These are phyloP conservation scores for Folsomia candida DNA, from an alignment of 2,888 invertebrate species.

Conservation along the genomic window DNA sequence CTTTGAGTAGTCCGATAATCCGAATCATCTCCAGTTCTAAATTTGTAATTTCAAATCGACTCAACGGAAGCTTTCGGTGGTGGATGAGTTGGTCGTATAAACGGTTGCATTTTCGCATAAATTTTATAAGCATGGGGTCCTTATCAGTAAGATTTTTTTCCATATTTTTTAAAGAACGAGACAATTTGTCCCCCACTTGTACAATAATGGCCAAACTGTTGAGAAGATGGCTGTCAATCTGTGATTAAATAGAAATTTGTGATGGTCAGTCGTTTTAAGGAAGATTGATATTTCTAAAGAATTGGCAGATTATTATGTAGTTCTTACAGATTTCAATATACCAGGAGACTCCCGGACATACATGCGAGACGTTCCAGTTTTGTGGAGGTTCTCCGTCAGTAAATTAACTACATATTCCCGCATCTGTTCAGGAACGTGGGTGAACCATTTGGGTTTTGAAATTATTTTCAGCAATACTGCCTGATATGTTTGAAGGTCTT, in stretches of 20 bases:
- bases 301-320: no score
- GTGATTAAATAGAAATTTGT: no score
- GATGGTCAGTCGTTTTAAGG: no score
- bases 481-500: background rate
- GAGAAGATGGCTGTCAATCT: background rate
- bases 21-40: slow-evolving; percentile 32
- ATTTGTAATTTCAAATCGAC: slow-evolving; percentile 23
- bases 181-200: background rate
- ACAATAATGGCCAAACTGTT: background rate
- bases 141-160: no score
- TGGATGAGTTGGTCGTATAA: background rate
- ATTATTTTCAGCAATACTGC: background rate
- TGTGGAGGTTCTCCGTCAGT: no score
- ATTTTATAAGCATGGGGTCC: no score
- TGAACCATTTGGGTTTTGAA: background rate
- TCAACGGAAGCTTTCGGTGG: slow-evolving; percentile 24
- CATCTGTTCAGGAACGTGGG: background rate
- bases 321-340: no score
- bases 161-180: background rate
- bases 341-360: no score
- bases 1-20: slow-evolving; percentile 24
- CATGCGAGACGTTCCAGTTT: no score
- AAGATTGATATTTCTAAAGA: no score
- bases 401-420: no score
- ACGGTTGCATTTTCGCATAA: background rate